Conservation (phyloP, 2,113 vertebrate species). For the Pangasianodon hypophthalmus region DNA sequence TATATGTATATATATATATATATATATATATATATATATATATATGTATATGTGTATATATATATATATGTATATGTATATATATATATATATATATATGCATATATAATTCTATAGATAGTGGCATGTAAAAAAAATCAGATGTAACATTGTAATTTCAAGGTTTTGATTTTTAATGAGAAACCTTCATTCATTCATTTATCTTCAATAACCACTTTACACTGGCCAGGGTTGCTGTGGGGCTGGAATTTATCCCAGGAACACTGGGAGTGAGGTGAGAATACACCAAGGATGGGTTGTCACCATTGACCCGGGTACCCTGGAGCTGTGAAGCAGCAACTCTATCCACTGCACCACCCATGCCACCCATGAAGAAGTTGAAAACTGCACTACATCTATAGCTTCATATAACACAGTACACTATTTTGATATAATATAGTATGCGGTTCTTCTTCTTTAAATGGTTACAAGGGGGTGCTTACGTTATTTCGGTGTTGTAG, state of each 20-base stretch:
- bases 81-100: no score
- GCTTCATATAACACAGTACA: neutral
- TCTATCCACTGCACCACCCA: neutral
- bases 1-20: no score
- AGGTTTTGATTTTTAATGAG: no score
- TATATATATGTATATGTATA: no score
- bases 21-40: no score
- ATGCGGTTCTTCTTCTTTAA: neutral
- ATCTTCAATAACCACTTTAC: neutral
- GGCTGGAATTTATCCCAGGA: neutral
- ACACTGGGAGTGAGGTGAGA: neutral
- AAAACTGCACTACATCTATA: neutral
- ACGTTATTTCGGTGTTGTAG: neutral
- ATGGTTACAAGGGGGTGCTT: neutral
- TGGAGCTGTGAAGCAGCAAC: neutral
- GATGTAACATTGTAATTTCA: no score
- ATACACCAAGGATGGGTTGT: neutral
- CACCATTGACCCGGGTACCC: neutral
- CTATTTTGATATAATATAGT: neutral
- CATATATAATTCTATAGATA: no score
- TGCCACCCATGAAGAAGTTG: neutral
- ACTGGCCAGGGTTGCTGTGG: neutral
- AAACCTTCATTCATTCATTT: neutral
- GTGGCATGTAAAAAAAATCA: neutral
- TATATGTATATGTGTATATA: no score